Evolutionary conservation across 2,113 vertebrate genomes (phyloP), one percentile per base, ranked within the genome.

Genomic region (Noturus placidus): DNA sequence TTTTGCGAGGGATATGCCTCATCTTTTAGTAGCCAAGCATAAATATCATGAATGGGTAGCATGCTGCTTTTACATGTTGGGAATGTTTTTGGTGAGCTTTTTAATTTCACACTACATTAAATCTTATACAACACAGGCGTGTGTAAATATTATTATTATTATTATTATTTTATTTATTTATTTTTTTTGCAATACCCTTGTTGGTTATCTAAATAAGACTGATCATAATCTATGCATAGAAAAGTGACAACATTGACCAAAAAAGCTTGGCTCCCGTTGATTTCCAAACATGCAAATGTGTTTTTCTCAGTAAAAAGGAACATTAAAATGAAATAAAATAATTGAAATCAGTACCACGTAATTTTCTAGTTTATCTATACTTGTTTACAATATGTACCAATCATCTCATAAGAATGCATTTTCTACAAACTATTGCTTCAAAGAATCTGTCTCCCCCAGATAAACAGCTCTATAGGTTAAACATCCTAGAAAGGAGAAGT

Each of bases 81-180:
- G 85, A 87, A 92, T 91, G 91, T 90, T 92, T 93, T 92, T 92
- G 90, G 89, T 69, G 82, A 85, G 89, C 88, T 91, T 91, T 91
- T 94, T 94, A 92, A 94, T 93, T 94, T 94, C 92, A 93, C 93
- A 94, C 61, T 92, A 93, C 93, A 94, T 94, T 93, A 93, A 92
- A 88, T 92, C 90, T 92, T 92, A 90, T 91, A 92, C 92, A 93
- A 94, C 89, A 91, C 85, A 87, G 89, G 84, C 89, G 90, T 91
- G 89, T 87, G 89, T 86, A 93, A 93, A 93, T 89, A 89, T n/a
- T n/a, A n/a, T n/a, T n/a, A n/a, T n/a, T n/a, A n/a, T n/a, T n/a
- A n/a, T n/a, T n/a, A n/a, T n/a, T n/a, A n/a, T n/a, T n/a, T n/a
- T n/a, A n/a, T n/a, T n/a, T n/a, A n/a, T n/a, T n/a, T n/a, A n/a